phyloP scores from a whole-genome alignment of 2,113 vertebrate genomes.

The Sylvicapra grimmia region DNA sequence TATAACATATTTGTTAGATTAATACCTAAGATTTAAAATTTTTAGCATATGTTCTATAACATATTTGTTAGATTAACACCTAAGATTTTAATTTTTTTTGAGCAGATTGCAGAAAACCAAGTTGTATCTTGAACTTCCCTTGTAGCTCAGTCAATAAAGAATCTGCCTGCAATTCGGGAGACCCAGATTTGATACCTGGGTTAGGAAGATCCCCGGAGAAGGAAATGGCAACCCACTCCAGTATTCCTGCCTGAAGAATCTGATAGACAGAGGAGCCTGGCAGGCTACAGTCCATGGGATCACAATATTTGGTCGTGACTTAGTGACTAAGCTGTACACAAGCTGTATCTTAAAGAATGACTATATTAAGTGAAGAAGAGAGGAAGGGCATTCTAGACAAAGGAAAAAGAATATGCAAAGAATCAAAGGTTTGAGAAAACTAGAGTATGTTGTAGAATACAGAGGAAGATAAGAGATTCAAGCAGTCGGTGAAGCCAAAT shows the following conservation, averaged over 20 bases:
- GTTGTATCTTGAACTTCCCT: neutral
- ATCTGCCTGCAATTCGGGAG: neutral
- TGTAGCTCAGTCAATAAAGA: neutral
- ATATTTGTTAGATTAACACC: neutral
- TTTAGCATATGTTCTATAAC: neutral
- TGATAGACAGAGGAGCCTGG: neutral
- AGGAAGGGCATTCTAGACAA: neutral
- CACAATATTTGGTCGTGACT: neutral
- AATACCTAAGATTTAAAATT: neutral
- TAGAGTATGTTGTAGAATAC: neutral
- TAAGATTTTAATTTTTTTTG: neutral
- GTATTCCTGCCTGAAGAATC: neutral
- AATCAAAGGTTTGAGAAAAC: neutral
- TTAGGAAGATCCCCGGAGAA: neutral
- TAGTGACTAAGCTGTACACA: neutral
- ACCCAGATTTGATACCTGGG: neutral
- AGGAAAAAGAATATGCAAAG: neutral
- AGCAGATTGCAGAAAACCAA: neutral
- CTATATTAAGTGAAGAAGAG: neutral
- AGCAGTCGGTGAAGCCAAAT: neutral
- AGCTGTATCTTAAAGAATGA: neutral
- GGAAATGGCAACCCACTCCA: neutral
- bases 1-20: neutral
- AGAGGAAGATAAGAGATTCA: neutral
- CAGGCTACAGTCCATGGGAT: neutral